phyloP scores from a whole-genome alignment of 2,113 vertebrate genomes.

The Phycodurus eques region DNA sequence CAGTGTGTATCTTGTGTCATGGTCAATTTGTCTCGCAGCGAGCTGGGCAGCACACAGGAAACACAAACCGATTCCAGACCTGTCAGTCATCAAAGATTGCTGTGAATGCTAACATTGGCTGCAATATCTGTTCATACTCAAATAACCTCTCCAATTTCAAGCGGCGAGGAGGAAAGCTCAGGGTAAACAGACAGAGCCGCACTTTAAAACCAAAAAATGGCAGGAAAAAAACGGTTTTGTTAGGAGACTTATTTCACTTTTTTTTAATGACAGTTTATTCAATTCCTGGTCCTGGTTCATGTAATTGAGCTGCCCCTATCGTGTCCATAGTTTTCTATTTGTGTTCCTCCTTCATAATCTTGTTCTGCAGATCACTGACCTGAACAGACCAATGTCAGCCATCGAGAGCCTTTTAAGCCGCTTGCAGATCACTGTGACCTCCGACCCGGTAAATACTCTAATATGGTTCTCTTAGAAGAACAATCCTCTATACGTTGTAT shows the following conservation, averaged over 20 bases:
- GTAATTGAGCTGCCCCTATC: not conserved
- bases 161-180: not conserved
- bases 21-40: slow-evolving; percentile 19
- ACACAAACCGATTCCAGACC: slow-evolving; percentile 9
- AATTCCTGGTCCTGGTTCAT: no score
- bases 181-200: not conserved
- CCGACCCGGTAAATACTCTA: slow-evolving; percentile 59
- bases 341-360: not conserved
- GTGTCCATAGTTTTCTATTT: not conserved
- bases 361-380: slow-evolving; percentile 72
- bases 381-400: slow-evolving; percentile 72
- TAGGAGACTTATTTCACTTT: no score
- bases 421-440: slow-evolving; percentile 66
- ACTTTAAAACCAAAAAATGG: no score
- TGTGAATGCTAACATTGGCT: not conserved
- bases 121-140: not conserved
- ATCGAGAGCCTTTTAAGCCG: slow-evolving; percentile 72
- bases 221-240: no score
- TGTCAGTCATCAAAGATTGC: slow-evolving; percentile 23
- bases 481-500: not conserved
- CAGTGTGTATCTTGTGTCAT: slow-evolving; percentile 13
- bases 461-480: not conserved
- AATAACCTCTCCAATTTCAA: not conserved
- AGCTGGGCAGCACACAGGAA: slow-evolving; percentile 28
- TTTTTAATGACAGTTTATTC: no score